Percentiles rank a stretch among this genome's conserved stretches.
Evolutionary conservation across 2,113 vertebrate species (phyloP).

Genomic region (crab-eating macaque (Macaca fascicularis)): T2T-MFA8v1.1 NC_088390.1:53731501-53732000

Average conservation of each 20-base stretch:
- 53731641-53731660: neutral
- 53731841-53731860: too few species aligned
- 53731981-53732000: too few species aligned
- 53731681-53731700: neutral
- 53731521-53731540: slow-evolving; percentile 31
- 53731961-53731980: too few species aligned
- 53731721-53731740: neutral
- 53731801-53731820: too few species aligned
- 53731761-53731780: neutral
- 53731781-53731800: too few species aligned
- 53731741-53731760: neutral
- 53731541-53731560: neutral
- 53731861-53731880: too few species aligned
- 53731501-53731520: neutral
- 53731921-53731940: too few species aligned
- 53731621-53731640: neutral
- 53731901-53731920: too few species aligned
- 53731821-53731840: too few species aligned
- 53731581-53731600: slow-evolving; percentile 7
- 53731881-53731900: too few species aligned
- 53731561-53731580: neutral
- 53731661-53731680: neutral
- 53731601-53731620: neutral
- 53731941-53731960: too few species aligned
- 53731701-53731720: neutral